A percentile compares a stretch with the other conserved stretches of the same genome.
phyloP scores from a whole-genome alignment of 2,797 vertebrate species.

The Crocidura indochinensis region DNA sequence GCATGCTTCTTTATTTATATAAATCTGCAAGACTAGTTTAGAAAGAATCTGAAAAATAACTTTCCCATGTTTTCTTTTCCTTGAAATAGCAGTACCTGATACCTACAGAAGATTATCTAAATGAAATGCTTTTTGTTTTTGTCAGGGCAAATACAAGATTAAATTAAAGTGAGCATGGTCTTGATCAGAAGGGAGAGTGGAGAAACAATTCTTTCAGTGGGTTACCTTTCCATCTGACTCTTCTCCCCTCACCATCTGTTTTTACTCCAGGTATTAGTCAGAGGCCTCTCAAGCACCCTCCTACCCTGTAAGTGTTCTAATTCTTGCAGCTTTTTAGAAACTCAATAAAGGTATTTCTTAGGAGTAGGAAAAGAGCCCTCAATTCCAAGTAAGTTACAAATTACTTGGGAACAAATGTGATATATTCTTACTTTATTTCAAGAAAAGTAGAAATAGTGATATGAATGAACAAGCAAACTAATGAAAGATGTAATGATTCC shows the following conservation, averaged over 20 bases:
- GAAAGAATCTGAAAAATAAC: constrained; percentile 49
- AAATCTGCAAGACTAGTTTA: not conserved
- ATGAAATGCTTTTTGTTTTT: constrained; percentile 20
- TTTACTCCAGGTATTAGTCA: not conserved
- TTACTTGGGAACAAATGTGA: not conserved
- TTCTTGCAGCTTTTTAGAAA: not conserved
- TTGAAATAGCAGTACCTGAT: constrained; percentile 4
- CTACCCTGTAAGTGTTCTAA: constrained; percentile 14
- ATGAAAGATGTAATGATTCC: not conserved
- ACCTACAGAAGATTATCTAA: constrained; percentile 20
- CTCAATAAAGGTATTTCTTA: constrained; percentile 16
- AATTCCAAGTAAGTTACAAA: not conserved
- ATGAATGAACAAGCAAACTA: not conserved
- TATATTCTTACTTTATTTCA: constrained; percentile 23
- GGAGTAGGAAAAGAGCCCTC: constrained; percentile 4
- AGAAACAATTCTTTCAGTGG: not conserved
- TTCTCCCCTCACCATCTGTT: not conserved
- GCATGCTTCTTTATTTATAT: not conserved
- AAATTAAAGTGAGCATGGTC: constrained; percentile 55
- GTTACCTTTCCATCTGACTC: fast-evolving
- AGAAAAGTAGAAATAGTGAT: not conserved
- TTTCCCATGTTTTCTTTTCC: not conserved
- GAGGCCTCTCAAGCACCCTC: not conserved
- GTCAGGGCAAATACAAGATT: constrained; percentile 53
- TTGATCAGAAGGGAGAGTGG: not conserved